These are phyloP conservation scores for Boloria euphrosyne DNA, from an alignment of 2,888 invertebrate species.

Conservation along the genomic window DNA sequence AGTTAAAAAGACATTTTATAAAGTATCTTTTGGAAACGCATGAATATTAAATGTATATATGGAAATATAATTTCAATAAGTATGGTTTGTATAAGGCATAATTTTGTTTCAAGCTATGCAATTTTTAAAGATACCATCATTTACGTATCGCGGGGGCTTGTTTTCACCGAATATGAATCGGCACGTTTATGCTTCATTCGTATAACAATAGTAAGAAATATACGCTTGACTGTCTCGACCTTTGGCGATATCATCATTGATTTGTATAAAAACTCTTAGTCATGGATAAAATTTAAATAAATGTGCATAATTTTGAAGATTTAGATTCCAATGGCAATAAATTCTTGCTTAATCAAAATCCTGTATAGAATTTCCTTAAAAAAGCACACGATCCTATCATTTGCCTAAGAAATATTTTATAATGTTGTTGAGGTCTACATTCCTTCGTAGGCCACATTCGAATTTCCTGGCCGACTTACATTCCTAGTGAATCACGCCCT, in stretches of 20 bases:
- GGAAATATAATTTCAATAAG: too few relatives aligned
- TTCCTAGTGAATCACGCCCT: constrained; percentile 60
- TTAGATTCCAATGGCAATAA: too few relatives aligned
- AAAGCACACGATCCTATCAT: neutral
- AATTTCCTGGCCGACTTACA: constrained; percentile 38
- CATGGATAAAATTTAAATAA: too few relatives aligned
- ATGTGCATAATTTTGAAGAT: too few relatives aligned
- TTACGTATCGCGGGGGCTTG: constrained; percentile 55
- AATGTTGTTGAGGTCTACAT: constrained; percentile 41
- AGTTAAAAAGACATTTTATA: too few relatives aligned
- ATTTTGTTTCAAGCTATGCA: constrained; percentile 9
- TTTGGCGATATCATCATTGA: constrained; percentile 45
- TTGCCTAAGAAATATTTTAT: constrained; percentile 34
- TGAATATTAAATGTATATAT: too few relatives aligned
- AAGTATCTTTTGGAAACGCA: too few relatives aligned
- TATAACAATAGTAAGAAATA: constrained; percentile 50
- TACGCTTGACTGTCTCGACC: constrained; percentile 50
- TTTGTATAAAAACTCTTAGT: neutral
- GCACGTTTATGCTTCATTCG: constrained; percentile 46
- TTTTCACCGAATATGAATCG: constrained; percentile 69
- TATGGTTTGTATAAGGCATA: constrained; percentile 1
- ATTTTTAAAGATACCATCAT: constrained; percentile 53
- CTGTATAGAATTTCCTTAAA: too few relatives aligned
- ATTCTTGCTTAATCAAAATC: too few relatives aligned
- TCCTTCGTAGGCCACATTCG: constrained; percentile 42